Evolutionary conservation across 2,888 invertebrate genomes (phyloP).

Genomic region (Therioaphis trifolii): DNA sequence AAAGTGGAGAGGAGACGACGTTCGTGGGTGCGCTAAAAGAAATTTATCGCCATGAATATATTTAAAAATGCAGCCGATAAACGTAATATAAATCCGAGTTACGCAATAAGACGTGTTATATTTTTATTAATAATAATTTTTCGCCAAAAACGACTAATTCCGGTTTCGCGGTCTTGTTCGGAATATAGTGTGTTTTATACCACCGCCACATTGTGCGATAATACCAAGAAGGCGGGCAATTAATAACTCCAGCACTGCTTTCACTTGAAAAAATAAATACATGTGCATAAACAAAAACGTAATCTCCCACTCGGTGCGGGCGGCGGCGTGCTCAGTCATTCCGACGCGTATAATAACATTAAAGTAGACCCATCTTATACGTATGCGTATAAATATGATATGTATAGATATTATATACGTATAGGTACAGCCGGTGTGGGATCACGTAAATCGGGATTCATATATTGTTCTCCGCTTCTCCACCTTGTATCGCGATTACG

Average conservation of each 20-base stretch:
- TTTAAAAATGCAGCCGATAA: too few species aligned
- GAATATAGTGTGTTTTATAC: constrained; percentile 14
- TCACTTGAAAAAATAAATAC: constrained; percentile 36
- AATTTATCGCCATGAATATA: too few species aligned
- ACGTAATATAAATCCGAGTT: neutral
- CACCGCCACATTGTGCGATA: constrained; percentile 39
- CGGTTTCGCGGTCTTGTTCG: constrained; percentile 9
- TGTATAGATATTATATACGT: too few species aligned
- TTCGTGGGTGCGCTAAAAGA: too few species aligned
- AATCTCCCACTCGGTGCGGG: constrained; percentile 4
- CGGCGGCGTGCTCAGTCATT: constrained; percentile 1
- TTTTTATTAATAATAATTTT: neutral
- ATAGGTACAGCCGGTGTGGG: too few species aligned
- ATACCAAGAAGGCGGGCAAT: constrained; percentile 8
- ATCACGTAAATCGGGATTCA: too few species aligned
- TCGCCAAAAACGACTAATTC: constrained; percentile 33
- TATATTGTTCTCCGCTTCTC: too few species aligned
- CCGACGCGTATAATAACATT: neutral
- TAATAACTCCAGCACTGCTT: constrained; percentile 30
- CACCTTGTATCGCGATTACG: too few species aligned
- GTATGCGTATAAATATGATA: too few species aligned
- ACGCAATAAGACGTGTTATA: neutral
- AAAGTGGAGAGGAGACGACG: too few species aligned
- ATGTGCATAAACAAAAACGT: neutral
- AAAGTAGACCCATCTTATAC: too few species aligned